Evolutionary conservation across 2,888 invertebrate species (phyloP).

Genomic region (Drosophila diplacantha): DNA sequence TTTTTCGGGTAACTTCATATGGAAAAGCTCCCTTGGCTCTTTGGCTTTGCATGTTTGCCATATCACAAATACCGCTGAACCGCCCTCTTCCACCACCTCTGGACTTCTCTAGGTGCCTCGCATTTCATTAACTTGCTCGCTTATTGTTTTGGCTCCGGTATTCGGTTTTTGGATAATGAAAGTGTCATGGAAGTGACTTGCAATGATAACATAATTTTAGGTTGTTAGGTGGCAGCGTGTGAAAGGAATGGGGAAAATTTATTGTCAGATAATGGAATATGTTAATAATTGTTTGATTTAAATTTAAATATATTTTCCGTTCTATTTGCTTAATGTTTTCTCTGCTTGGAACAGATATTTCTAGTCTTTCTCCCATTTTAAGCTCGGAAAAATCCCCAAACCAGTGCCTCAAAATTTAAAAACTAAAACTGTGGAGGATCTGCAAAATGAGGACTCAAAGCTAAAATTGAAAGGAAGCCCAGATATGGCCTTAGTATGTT

Average conservation of each 20-base stretch:
- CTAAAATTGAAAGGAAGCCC: slow-evolving; percentile 27
- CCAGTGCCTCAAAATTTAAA: background rate
- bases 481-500: slow-evolving; percentile 27
- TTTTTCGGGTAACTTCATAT: slow-evolving; percentile 57
- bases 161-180: slow-evolving; percentile 18
- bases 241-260: background rate
- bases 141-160: slow-evolving; percentile 42
- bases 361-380: background rate
- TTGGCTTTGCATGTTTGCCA: slow-evolving; percentile 34
- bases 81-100: slow-evolving; percentile 4
- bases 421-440: background rate
- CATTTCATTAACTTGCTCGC: slow-evolving; percentile 62
- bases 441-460: slow-evolving; percentile 19
- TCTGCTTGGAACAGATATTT: background rate
- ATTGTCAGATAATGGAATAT: no score
- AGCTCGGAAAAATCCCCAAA: background rate
- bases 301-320: background rate
- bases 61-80: slow-evolving; percentile 9
- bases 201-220: slow-evolving; percentile 64
- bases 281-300: background rate
- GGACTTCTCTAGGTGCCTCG: slow-evolving; percentile 62
- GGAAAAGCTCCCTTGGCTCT: slow-evolving; percentile 38
- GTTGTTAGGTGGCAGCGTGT: slow-evolving; percentile 42
- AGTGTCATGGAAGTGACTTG: slow-evolving; percentile 60
- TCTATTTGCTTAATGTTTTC: background rate